Percentiles rank a stretch among this genome's conserved stretches.
These are phyloP conservation scores for Coleophora deauratella DNA, from an alignment of 2,888 invertebrate genomes.

Conservation along the genomic window DNA sequence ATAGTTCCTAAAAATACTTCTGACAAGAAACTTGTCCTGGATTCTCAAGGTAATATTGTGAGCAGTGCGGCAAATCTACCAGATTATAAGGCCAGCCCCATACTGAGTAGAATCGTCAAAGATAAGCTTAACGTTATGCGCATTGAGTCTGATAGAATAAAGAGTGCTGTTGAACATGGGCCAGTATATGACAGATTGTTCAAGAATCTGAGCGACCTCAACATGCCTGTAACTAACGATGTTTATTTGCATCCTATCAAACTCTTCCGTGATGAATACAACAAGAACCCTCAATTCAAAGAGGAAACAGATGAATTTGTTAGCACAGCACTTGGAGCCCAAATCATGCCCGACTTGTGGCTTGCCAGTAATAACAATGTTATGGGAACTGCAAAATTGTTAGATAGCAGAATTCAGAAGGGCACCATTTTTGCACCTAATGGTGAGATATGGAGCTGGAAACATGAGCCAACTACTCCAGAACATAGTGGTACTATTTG, in stretches of 20 bases:
- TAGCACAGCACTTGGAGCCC: slow-evolving; percentile 59
- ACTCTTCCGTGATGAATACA: slow-evolving; percentile 69
- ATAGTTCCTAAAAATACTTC: slow-evolving; percentile 67
- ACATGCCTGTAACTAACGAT: slow-evolving; percentile 66
- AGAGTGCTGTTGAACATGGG: slow-evolving; percentile 75
- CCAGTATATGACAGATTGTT: slow-evolving; percentile 75
- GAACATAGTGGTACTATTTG: slow-evolving; percentile 62
- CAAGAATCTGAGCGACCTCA: slow-evolving; percentile 66
- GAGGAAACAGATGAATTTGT: slow-evolving; percentile 71
- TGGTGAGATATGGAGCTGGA: slow-evolving; percentile 72
- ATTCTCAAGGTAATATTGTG: slow-evolving; percentile 63
- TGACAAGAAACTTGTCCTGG: slow-evolving; percentile 64
- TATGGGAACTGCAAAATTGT: slow-evolving; percentile 50
- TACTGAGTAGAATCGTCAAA: slow-evolving; percentile 61
- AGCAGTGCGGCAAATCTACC: slow-evolving; percentile 65
- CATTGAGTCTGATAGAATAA: slow-evolving; percentile 72
- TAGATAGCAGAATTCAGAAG: slow-evolving; percentile 59
- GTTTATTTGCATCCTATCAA: slow-evolving; percentile 72
- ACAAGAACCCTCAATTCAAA: slow-evolving; percentile 68
- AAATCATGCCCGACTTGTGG: slow-evolving; percentile 60
- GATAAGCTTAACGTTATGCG: slow-evolving; percentile 69
- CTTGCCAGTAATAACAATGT: slow-evolving; percentile 56
- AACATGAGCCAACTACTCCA: slow-evolving; percentile 62
- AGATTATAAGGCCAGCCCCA: slow-evolving; percentile 62
- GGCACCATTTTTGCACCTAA: slow-evolving; percentile 69